phyloP scores from a whole-genome alignment of 2,797 vertebrate genomes.

The Notolabrus celidotus region DNA sequence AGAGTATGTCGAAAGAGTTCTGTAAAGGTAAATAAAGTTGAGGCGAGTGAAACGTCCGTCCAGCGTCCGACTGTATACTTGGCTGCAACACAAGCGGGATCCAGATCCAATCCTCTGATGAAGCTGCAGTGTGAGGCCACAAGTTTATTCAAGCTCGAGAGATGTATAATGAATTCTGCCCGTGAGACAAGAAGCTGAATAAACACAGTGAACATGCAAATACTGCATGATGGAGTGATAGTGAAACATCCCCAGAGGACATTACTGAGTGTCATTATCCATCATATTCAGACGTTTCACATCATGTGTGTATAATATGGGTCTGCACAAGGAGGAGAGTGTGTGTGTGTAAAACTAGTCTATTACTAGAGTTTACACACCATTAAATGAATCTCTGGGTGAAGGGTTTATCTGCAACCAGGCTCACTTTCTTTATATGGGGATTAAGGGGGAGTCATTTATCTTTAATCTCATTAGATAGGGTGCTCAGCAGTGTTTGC shows the following conservation, averaged over 20 bases:
- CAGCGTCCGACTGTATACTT: no score
- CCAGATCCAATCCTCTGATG: conserved; percentile 33
- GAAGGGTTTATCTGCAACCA: conserved; percentile 65
- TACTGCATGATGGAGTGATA: conserved; percentile 58
- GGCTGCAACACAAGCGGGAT: no score
- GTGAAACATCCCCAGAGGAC: conserved; percentile 43
- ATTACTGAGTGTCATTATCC: conserved; percentile 48
- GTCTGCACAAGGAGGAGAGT: neutral
- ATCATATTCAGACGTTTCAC: conserved; percentile 37
- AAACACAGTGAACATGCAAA: conserved; percentile 64
- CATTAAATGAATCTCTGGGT: conserved; percentile 51
- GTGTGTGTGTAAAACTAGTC: conserved; percentile 25
- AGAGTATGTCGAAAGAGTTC: no score
- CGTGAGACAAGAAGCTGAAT: conserved; percentile 45
- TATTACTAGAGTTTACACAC: conserved; percentile 27
- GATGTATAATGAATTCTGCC: conserved; percentile 65
- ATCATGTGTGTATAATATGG: conserved; percentile 2
- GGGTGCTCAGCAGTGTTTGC: conserved; percentile 34
- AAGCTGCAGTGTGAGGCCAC: conserved; percentile 41
- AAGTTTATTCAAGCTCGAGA: conserved; percentile 54
- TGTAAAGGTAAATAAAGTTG: no score
- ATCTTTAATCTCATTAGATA: conserved; percentile 77
- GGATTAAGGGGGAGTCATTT: conserved; percentile 73
- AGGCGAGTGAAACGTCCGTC: no score
- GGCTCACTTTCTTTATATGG: conserved; percentile 58